phyloP scores from a whole-genome alignment of 2,888 invertebrate genomes.

The Hirtodrosophila trivittata region DNA sequence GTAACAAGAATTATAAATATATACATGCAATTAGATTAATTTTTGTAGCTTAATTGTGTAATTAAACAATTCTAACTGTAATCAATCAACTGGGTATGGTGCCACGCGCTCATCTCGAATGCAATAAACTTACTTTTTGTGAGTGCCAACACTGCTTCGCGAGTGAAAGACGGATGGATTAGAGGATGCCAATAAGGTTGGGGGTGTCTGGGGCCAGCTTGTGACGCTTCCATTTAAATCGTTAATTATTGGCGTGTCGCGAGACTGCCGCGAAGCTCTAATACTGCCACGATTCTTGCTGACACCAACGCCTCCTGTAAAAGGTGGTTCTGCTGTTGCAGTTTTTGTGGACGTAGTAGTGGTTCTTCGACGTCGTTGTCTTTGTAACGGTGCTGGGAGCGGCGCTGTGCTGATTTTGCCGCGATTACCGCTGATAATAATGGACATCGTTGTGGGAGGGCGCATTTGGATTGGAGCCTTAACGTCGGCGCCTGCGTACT shows the following conservation, averaged over 20 bases:
- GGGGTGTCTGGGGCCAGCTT: conserved; percentile 32
- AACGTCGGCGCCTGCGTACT: conserved; percentile 82
- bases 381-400: conserved; percentile 52
- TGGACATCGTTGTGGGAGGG: conserved; percentile 66
- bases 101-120: conserved; percentile 13
- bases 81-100: too few relatives aligned
- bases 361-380: conserved; percentile 44
- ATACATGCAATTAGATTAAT: too few relatives aligned
- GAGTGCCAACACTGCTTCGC: conserved; percentile 39
- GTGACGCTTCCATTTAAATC: conserved; percentile 28
- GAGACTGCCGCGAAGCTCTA: conserved; percentile 63
- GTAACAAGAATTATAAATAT: too few relatives aligned
- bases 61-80: too few relatives aligned
- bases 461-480: conserved; percentile 83
- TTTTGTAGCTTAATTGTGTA: too few relatives aligned
- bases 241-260: conserved; percentile 56
- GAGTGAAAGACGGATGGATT: conserved; percentile 1
- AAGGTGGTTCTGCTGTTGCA: conserved; percentile 10
- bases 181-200: conserved; percentile 30
- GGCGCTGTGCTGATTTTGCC: conserved; percentile 46
- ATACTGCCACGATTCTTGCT: conserved; percentile 42
- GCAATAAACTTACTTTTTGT: conserved; percentile 81
- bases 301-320: conserved; percentile 11
- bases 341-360: conserved; percentile 38
- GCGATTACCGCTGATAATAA: conserved; percentile 45